Evolutionary conservation across 1,140 invertebrate genomes (phyloP), one percentile per base, ranked within the genome.

Genomic region (Schlechtendalia chinensis): DNA sequence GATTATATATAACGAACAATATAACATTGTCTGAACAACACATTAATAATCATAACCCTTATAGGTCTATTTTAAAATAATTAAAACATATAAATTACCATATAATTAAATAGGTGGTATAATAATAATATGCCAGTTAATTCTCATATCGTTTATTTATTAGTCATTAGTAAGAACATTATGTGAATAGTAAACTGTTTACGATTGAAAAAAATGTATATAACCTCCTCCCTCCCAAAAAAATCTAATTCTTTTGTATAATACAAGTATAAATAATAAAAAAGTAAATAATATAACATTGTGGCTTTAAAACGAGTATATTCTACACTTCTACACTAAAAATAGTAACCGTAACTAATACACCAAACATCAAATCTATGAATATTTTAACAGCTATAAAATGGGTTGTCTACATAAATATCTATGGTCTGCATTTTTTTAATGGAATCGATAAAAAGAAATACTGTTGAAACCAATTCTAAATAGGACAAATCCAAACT

Each of bases 321-420:
- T 22, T 58, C 5, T 58, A 24, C 3, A 10, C 24, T 58, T 58
- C 14, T 29, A 71, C 19, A 19, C n/a, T 71, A 27, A 53, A 71
- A 27, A 71, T 29, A 27, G 39, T 47, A 27, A 71, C 67, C 22
- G 45, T 53, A 4, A 14, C 67, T 71, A 71, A 71, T 50, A 27
- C 3, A 53, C 67, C 6, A 69, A 50, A 16, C 22, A 71, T 47
- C 39, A 45, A 67, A 71, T 71, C 11, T 19, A 29, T 50, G 39
- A 69, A 24, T 50, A 22, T 69, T 47, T 69, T n/a, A 50, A 45
- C n/a, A 69, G 45, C 14, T 47, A 69, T 29, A 50, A 69, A 69
- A 69, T 69, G n/a, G 29, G 29, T 65, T 39, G 14, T 65, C 17
- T 4, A 45, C 10, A 65, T 39, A 65, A 39, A 65, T 65, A 65